Conservation (phyloP, 2,113 vertebrate species). For the Aegithalos caudatus region DNA sequence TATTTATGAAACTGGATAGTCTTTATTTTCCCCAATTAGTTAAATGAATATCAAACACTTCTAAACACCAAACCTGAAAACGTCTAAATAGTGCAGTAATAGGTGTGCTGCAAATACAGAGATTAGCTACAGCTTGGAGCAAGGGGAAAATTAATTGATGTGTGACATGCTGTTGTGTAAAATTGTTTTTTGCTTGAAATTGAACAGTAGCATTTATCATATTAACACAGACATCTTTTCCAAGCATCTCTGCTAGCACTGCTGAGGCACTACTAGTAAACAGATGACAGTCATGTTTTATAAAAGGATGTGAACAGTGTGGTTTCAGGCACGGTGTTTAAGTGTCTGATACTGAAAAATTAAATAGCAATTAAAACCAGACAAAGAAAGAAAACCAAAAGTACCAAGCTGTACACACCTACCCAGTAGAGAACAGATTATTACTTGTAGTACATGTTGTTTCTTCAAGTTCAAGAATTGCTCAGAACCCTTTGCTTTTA, state of each 20-base stretch:
- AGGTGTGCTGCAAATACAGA: not conserved
- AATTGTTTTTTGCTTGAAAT: not conserved
- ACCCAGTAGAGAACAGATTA: not conserved
- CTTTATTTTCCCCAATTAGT: constrained; percentile 11
- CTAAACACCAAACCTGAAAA: not conserved
- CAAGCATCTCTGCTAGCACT: not conserved
- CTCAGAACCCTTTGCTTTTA: not conserved
- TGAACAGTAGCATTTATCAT: not conserved
- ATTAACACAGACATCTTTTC: not conserved
- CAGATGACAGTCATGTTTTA: not conserved
- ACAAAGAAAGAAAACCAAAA: not conserved
- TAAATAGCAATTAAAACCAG: not conserved
- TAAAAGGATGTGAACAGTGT: not conserved
- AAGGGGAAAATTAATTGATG: not conserved
- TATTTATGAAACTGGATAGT: not conserved
- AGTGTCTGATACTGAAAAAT: not conserved
- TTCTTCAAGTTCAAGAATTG: not conserved
- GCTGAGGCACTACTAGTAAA: not conserved
- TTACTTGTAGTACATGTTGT: not conserved
- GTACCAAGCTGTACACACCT: not conserved
- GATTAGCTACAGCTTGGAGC: not conserved
- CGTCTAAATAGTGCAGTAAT: not conserved
- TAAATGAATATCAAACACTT: constrained; percentile 25
- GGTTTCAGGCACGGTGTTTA: not conserved
- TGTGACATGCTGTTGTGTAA: not conserved